A percentile compares a stretch with the other conserved stretches of the same genome.
These are phyloP conservation scores for Aleadryas rufinucha DNA, from an alignment of 2,113 vertebrate species.

Conservation along the genomic window DNA sequence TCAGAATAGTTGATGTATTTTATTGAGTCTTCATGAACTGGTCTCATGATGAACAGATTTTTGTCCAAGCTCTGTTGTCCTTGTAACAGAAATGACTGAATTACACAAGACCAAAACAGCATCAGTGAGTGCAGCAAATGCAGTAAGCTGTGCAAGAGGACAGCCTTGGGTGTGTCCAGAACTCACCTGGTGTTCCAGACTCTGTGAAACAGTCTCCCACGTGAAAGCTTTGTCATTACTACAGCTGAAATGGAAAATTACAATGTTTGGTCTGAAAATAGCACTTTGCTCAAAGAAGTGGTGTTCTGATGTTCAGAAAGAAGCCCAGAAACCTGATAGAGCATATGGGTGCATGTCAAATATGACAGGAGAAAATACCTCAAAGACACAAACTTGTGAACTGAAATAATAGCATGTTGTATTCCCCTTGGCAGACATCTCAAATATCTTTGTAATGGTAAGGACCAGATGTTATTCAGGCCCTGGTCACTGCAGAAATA, in stretches of 20 bases:
- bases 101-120: not conserved
- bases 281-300: not conserved
- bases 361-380: not conserved
- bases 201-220: not conserved
- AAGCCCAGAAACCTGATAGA: not conserved
- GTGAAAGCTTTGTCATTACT: not conserved
- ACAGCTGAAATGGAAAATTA: not conserved
- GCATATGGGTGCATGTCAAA: rapidly evolving
- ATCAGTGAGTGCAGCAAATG: rapidly evolving
- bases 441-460: not conserved
- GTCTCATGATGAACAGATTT: not conserved
- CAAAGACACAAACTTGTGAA: not conserved
- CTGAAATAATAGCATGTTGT: not conserved
- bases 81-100: not conserved
- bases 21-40: not conserved
- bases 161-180: not conserved
- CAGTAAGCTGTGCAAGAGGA: not conserved
- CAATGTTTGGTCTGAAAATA: not conserved
- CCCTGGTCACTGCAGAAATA: not conserved
- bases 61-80: not conserved
- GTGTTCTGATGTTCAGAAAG: not conserved
- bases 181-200: not conserved
- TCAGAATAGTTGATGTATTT: not conserved
- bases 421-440: not conserved
- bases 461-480: not conserved